Evolutionary conservation across 2,888 invertebrate genomes (phyloP).

Genomic region (Noctua pronuba): DNA sequence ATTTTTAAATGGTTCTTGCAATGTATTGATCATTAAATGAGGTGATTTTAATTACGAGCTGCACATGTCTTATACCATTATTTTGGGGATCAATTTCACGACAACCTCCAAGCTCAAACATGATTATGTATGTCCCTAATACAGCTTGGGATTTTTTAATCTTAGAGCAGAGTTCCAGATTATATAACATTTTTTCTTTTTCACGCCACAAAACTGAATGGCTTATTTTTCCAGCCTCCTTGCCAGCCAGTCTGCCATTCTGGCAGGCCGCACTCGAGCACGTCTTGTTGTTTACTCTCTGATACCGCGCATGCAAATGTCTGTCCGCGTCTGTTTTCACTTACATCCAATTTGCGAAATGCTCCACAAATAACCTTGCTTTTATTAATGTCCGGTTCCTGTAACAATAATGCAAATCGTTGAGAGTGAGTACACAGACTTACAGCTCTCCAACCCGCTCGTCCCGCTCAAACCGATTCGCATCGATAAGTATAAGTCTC

Average conservation of each 20-base stretch:
- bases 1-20: background rate
- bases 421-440: background rate
- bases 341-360: constrained; percentile 62
- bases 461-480: background rate
- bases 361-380: constrained; percentile 48
- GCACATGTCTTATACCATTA: background rate
- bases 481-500: background rate
- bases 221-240: background rate
- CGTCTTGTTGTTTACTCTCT: constrained; percentile 37
- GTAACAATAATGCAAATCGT: background rate
- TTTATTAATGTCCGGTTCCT: constrained; percentile 30
- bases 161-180: background rate
- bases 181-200: background rate
- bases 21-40: background rate
- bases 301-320: constrained; percentile 62
- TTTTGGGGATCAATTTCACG: background rate
- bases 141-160: background rate
- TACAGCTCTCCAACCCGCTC: background rate
- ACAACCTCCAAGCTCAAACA: background rate
- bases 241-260: background rate
- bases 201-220: background rate
- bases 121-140: background rate
- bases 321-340: constrained; percentile 61
- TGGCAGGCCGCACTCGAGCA: background rate
- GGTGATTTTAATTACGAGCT: background rate